phyloP scores from a whole-genome alignment of 2,113 vertebrate genomes.

The Vireo altiloquus region DNA sequence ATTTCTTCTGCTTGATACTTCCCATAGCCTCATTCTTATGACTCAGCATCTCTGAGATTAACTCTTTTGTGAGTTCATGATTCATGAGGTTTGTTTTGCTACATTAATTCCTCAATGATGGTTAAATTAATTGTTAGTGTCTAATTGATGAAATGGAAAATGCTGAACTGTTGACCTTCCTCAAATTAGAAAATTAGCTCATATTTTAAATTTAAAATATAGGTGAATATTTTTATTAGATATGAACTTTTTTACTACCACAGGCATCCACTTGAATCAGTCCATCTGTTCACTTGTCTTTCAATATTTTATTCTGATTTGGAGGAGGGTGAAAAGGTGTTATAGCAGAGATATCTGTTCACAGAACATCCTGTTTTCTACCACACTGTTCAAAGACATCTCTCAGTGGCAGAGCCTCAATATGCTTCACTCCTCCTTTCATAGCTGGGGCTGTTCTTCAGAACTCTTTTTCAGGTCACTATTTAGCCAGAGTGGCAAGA shows the following conservation, averaged over 20 bases:
- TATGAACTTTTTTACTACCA: neutral
- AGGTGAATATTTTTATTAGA: neutral
- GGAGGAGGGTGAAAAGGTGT: neutral
- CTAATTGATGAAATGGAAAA: neutral
- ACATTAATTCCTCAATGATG: neutral
- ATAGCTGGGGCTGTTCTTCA: neutral
- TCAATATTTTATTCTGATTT: neutral
- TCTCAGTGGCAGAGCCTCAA: neutral
- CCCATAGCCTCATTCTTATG: neutral
- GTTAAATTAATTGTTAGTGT: neutral
- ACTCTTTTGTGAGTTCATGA: neutral
- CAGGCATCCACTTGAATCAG: neutral
- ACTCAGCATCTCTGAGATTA: neutral
- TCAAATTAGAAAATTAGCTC: neutral
- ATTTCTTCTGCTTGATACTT: neutral
- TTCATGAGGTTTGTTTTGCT: neutral
- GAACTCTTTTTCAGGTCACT: neutral
- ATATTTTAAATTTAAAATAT: neutral
- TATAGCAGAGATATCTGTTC: neutral
- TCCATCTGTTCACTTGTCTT: neutral
- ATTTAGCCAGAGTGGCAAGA: neutral
- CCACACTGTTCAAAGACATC: neutral
- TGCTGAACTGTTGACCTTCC: neutral
- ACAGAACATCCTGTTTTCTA: neutral
- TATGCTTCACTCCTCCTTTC: neutral